Evolutionary conservation across 1,140 invertebrate genomes (phyloP), one percentile per base, ranked within the genome.

Genomic region (Diachasmimorpha longicaudata): DNA sequence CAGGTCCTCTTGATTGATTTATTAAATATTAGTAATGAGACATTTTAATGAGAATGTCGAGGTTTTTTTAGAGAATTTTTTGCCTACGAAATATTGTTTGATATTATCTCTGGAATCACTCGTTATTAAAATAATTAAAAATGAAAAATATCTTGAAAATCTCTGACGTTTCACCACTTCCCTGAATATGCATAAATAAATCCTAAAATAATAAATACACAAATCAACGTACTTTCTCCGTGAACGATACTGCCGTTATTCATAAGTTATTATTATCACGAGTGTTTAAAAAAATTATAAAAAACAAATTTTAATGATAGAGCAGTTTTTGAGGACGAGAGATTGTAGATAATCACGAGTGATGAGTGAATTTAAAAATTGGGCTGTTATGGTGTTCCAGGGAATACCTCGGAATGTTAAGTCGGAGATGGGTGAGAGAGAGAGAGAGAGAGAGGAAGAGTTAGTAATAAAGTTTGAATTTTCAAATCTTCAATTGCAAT

Each of bases 181-280:
- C 4, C 39, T 11, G 11, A 68, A 52, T 46, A 63, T 36, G 19
- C 78, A 83, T 79, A 77, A 81, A 82, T 82, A 80, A 69, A 74
- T 75, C 78, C 81, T 80, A 78, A 75, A 46, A 55, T 23, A 42
- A 58, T 69, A 11, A 37, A 66, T 58, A 71, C 14, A 76, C 19
- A 67, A 77, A 72, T 68, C 23, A 81, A 81, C 80, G 81, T 83
- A 84, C 79, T 84, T 83, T 83, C 77, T 83, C 82, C 79, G 76
- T 82, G 79, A 82, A 84, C 80, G 83, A 84, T 83, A 84, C 83
- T 84, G 83, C 83, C 83, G 82, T 82, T 81, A 72, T 77, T 74
- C 44, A 77, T 71, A 77, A 72, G 68, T 76, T 76, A 79, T 77
- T 66, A 72, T 71, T 72, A 67, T 72, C 69, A 78, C 55, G 46